A percentile compares a stretch with the other conserved stretches of the same genome.
These are phyloP conservation scores for Alosa alosa DNA, from an alignment of 2,113 vertebrate genomes.

Conservation along the genomic window DNA sequence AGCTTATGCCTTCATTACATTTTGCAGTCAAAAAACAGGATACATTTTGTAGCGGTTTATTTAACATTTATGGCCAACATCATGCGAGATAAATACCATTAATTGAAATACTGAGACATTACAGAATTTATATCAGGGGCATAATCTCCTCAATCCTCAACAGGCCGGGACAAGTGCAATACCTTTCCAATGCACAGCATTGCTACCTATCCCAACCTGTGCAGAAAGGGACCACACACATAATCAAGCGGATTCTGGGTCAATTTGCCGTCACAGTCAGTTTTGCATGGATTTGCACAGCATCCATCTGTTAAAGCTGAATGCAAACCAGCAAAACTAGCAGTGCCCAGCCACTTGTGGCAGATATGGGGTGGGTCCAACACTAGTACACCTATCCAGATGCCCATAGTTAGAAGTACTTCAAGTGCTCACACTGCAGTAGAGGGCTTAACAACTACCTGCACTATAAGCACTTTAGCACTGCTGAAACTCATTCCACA, in stretches of 20 bases:
- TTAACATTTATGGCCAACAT: too few species aligned
- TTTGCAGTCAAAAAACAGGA: too few species aligned
- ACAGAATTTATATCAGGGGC: not conserved
- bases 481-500: constrained; percentile 75
- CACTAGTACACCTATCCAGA: constrained; percentile 38
- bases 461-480: constrained; percentile 99
- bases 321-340: constrained; percentile 99
- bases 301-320: constrained; percentile 81
- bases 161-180: constrained; percentile 99
- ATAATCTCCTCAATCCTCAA: constrained; percentile 87
- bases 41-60: too few species aligned
- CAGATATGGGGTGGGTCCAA: too few species aligned
- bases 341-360: constrained; percentile 67
- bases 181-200: constrained; percentile 89
- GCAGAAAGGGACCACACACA: constrained; percentile 82
- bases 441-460: constrained; percentile 95
- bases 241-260: too few species aligned
- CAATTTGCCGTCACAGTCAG: constrained; percentile 85
- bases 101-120: not conserved
- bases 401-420: constrained; percentile 89
- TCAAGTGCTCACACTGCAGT: constrained; percentile 99
- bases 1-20: too few species aligned
- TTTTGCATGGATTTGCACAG: constrained; percentile 99
- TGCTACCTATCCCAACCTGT: constrained; percentile 98
- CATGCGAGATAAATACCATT: too few species aligned